Conservation (phyloP, 2,888 invertebrate species). For the Odontocolon sp. region DNA sequence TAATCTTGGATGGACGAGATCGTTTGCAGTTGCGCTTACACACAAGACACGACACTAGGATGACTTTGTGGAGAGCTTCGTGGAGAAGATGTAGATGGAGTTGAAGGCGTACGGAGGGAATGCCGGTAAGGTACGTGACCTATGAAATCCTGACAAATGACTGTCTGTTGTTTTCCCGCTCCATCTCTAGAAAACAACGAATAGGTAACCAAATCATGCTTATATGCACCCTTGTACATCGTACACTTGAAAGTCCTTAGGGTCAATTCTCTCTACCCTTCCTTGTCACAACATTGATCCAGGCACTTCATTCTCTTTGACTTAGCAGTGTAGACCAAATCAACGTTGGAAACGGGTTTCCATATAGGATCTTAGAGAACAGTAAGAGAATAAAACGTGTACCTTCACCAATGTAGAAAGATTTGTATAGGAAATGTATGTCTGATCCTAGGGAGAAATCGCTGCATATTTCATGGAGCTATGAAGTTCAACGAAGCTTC, state of each 20-base stretch:
- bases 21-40: slow-evolving; percentile 46
- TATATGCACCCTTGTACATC: slow-evolving; percentile 34
- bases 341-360: slow-evolving; percentile 27
- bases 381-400: not conserved
- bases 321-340: not conserved
- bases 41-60: not conserved
- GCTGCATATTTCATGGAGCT: slow-evolving; percentile 9
- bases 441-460: too few relatives aligned
- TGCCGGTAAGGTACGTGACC: slow-evolving; percentile 53
- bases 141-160: slow-evolving; percentile 58
- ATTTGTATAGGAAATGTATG: too few relatives aligned
- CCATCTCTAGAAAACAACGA: not conserved
- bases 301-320: not conserved
- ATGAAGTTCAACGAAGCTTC: not conserved
- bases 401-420: too few relatives aligned
- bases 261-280: slow-evolving; percentile 11
- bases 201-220: slow-evolving; percentile 29
- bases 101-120: slow-evolving; percentile 26
- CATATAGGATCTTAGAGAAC: not conserved
- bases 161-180: too few relatives aligned
- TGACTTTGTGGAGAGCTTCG: slow-evolving; percentile 17
- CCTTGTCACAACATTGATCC: slow-evolving; percentile 36
- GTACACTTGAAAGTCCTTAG: slow-evolving; percentile 9
- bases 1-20: slow-evolving; percentile 40
- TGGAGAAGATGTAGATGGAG: slow-evolving; percentile 6